Percentiles rank a stretch among this genome's conserved stretches.
Conservation (phyloP, 2,888 invertebrate genomes). For the Papilio demoleus region DNA sequence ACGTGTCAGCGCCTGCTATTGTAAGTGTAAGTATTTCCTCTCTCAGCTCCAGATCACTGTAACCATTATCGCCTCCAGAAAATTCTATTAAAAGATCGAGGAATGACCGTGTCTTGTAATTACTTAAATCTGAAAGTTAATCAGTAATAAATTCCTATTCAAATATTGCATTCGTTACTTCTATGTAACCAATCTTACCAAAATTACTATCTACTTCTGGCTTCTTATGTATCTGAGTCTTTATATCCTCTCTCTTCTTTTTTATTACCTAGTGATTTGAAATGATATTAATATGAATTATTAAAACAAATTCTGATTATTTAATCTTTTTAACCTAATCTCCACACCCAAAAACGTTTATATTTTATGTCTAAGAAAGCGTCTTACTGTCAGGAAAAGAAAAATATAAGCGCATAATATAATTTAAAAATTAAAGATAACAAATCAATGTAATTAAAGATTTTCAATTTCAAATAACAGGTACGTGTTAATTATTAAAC, state of each 20-base stretch:
- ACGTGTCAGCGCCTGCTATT: constrained; percentile 82
- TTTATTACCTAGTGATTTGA: constrained; percentile 63
- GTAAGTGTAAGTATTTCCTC: constrained; percentile 84
- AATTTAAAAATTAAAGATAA: no score
- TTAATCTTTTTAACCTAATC: no score
- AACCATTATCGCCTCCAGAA: constrained; percentile 76
- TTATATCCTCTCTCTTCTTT: constrained; percentile 61
- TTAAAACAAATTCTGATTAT: no score
- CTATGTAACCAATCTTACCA: constrained; percentile 54
- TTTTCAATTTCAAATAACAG: no score
- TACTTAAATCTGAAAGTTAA: constrained; percentile 56
- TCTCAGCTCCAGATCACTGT: constrained; percentile 79
- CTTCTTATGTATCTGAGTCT: constrained; percentile 51
- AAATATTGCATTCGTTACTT: neutral
- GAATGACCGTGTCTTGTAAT: constrained; percentile 76
- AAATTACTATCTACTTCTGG: constrained; percentile 59
- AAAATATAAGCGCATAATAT: no score
- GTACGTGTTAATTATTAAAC: no score
- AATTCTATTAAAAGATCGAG: constrained; percentile 80
- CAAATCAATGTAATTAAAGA: no score
- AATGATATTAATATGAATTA: neutral
- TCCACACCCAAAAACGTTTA: no score
- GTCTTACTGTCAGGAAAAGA: no score
- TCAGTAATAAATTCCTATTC: neutral
- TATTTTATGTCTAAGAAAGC: no score